Conservation (phyloP, 2,797 vertebrate species). For the Hemibagrus guttatus region DNA sequence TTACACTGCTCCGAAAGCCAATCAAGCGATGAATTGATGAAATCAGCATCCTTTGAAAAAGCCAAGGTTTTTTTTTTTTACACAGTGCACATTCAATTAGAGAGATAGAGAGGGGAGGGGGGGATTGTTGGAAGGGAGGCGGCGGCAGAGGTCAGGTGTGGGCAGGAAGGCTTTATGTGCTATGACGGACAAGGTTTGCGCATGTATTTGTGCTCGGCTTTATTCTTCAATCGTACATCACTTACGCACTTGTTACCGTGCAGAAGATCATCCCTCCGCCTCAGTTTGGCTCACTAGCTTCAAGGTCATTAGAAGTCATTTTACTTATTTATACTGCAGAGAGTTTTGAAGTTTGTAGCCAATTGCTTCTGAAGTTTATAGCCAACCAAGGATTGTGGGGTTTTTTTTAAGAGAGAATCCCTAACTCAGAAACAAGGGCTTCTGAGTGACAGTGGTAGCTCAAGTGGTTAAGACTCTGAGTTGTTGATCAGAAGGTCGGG, state of each 20-base stretch:
- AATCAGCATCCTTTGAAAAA: conserved; percentile 55
- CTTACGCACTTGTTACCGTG: conserved; percentile 22
- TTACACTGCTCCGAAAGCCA: conserved; percentile 35
- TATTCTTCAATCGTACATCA: conserved; percentile 39
- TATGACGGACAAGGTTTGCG: conserved; percentile 43
- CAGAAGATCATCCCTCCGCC: conserved; percentile 13
- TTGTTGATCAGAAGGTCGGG: no score
- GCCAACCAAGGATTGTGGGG: no score
- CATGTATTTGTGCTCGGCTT: conserved; percentile 36
- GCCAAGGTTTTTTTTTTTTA: conserved; percentile 27
- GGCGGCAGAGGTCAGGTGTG: conserved; percentile 26
- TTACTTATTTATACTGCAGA: background rate
- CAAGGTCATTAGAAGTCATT: conserved; percentile 2
- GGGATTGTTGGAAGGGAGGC: conserved; percentile 22
- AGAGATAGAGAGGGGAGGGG: conserved; percentile 11
- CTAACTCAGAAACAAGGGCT: background rate
- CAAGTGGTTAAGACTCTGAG: no score
- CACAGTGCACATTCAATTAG: conserved; percentile 36
- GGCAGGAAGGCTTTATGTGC: conserved; percentile 44
- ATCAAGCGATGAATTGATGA: conserved; percentile 49
- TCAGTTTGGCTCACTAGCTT: background rate
- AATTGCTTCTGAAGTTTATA: background rate
- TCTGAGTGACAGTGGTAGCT: background rate
- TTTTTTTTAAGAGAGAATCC: background rate
- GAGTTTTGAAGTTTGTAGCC: conserved; percentile 6